Base-by-base conservation (phyloP, 2,888 invertebrate genomes). In the Drosophila cognata region DNA sequence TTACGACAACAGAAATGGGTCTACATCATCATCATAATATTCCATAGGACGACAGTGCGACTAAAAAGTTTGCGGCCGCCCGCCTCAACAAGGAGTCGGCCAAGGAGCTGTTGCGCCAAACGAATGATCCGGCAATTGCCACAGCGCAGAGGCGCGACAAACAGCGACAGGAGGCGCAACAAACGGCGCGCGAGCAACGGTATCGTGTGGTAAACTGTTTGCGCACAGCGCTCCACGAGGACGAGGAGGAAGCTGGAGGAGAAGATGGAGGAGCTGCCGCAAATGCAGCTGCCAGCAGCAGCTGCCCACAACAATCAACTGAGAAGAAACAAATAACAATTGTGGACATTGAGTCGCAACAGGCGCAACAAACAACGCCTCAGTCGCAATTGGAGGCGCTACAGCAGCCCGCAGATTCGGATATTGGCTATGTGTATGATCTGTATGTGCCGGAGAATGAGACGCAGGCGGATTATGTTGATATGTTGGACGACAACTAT, bases 181-280 rank as follows among this genome's bases (percentile, higher is more conserved):
- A 94, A 72, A 87, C 92, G 8, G 93, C 94, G 0, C 93, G 93
- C 68, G 94, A 94, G 57, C 94, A 92, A 84, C 94, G 95, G 33
- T 95, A 94, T 74, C 95, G 94, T 93, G 94, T 95, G 18, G 94
- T 95, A 0, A 95, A 95, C 86, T 94, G 94, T 73, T 93, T 94
- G 71, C 94, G 95, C 41, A 94, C 95, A 16, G 82, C 88, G 7
- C 43, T 92, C 18, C 76, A 84, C 28, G 77, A 71, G 10, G 51
- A 48, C 1, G 67, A 62, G 0, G 52, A 29, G 6, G 48, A 36
- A 65, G 35, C 4, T 36, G 88, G 46, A 8, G 46, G 8, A 4
- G 31, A 79, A 91, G 7, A 72, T n/a, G 25, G 29, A 28, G 29
- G 2, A 29, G 38, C 56, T 41, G 36, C 56, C 13, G 29, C 53